phyloP scores from a whole-genome alignment of 1,140 invertebrate species.

The Caerostris extrusa region DNA sequence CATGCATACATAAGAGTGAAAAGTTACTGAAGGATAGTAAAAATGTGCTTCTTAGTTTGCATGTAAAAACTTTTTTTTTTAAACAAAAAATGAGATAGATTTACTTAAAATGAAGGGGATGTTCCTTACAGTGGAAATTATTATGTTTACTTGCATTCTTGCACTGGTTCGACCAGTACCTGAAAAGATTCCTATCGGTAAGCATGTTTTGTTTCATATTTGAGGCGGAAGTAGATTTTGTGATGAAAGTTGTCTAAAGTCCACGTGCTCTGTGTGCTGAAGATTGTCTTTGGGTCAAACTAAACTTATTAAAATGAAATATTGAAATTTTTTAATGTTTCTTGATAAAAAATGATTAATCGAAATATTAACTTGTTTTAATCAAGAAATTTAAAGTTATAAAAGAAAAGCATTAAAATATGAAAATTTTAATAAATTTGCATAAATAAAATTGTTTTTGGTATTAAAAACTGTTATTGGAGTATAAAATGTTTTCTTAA shows the following conservation, averaged over 20 bases:
- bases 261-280: conserved; percentile 9
- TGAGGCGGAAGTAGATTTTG: not conserved
- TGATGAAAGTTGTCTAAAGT: not conserved
- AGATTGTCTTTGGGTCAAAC: not conserved
- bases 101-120: conserved; percentile 76
- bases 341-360: too few species aligned
- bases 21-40: not conserved
- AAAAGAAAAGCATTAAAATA: too few species aligned
- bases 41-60: not conserved
- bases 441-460: too few species aligned
- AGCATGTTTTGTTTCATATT: conserved; percentile 32
- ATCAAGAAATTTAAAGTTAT: too few species aligned
- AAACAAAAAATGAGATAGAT: conserved; percentile 61
- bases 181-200: conserved; percentile 78
- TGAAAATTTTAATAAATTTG: too few species aligned
- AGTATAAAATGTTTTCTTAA: too few species aligned
- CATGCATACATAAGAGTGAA: not conserved
- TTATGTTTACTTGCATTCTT: conserved; percentile 75
- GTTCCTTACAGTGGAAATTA: conserved; percentile 71
- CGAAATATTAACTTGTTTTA: too few species aligned
- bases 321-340: too few species aligned
- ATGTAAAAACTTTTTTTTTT: conserved; percentile 42
- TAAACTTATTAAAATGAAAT: too few species aligned
- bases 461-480: too few species aligned
- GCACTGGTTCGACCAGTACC: conserved; percentile 77